phyloP scores from a whole-genome alignment of 2,113 vertebrate species.

The Nettapus auritus region DNA sequence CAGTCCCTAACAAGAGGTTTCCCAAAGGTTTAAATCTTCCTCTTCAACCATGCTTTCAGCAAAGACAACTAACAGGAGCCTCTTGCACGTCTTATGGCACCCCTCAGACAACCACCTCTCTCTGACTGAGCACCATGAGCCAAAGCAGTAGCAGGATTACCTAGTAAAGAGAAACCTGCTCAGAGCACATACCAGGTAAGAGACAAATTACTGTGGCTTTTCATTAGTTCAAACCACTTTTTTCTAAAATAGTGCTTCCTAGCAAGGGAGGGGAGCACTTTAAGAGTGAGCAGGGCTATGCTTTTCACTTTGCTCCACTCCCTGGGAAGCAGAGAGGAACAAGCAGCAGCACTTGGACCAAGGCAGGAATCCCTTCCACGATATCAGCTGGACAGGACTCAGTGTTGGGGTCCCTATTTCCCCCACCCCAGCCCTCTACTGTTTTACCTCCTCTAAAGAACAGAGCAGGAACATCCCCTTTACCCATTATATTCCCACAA shows the following conservation, averaged over 20 bases:
- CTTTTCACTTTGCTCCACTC: neutral
- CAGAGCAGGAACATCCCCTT: neutral
- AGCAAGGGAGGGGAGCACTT: neutral
- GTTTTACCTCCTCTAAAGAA: neutral
- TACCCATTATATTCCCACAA: neutral
- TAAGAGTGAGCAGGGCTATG: neutral
- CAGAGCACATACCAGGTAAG: neutral
- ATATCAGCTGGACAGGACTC: neutral
- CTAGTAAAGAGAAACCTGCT: neutral
- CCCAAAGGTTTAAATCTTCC: neutral
- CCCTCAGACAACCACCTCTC: neutral
- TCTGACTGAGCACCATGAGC: neutral
- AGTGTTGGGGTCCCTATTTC: neutral
- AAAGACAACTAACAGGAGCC: neutral
- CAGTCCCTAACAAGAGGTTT: neutral
- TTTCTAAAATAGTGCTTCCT: neutral
- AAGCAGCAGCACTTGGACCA: rapidly evolving
- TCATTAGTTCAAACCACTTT: neutral
- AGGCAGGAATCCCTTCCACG: neutral
- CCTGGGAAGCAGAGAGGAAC: neutral
- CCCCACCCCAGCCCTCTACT: neutral
- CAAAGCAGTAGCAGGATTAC: neutral
- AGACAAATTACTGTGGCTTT: neutral
- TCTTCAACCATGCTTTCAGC: neutral
- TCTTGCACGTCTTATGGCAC: neutral